phyloP scores from a whole-genome alignment of 2,113 vertebrate genomes.

The Chionodraco myersi region DNA sequence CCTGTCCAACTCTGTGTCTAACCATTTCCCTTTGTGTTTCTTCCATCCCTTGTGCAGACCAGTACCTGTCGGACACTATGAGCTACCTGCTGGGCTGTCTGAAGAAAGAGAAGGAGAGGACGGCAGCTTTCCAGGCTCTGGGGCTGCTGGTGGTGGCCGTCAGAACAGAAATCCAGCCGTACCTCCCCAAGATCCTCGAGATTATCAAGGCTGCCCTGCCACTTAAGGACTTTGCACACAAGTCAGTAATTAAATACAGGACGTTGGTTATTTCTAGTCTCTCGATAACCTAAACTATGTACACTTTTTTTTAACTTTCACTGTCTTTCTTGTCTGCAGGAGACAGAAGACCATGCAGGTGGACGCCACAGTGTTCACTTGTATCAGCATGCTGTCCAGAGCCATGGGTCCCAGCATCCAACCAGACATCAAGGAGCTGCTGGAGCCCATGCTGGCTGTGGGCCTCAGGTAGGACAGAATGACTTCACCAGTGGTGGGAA shows the following conservation, averaged over 20 bases:
- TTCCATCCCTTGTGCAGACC: conserved; percentile 81
- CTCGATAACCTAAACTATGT: not conserved
- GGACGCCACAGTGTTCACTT: conserved; percentile 97
- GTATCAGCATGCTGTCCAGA: conserved; percentile 97
- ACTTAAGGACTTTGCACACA: conserved; percentile 97
- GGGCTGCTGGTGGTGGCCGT: conserved; percentile 96
- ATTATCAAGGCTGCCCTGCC: conserved; percentile 97
- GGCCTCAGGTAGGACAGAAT: conserved; percentile 89
- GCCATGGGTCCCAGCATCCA: conserved; percentile 97
- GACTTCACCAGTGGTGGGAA: too few species aligned
- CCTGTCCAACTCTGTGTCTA: not conserved
- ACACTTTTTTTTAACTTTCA: not conserved
- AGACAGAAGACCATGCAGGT: conserved; percentile 97
- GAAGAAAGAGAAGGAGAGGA: conserved; percentile 97
- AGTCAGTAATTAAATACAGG: conserved; percentile 83
- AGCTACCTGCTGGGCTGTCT: conserved; percentile 94
- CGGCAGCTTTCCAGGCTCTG: conserved; percentile 95
- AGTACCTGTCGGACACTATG: conserved; percentile 97
- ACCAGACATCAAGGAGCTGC: conserved; percentile 97
- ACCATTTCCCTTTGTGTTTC: not conserved
- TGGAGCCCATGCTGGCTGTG: conserved; percentile 98
- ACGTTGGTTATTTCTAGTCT: not conserved
- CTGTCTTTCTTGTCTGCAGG: conserved; percentile 75
- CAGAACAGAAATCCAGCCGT: conserved; percentile 93
- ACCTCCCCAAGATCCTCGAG: conserved; percentile 94